Evolutionary conservation across 2,888 invertebrate species (phyloP).

Genomic region (Zygothrica quintamaculata): DNA sequence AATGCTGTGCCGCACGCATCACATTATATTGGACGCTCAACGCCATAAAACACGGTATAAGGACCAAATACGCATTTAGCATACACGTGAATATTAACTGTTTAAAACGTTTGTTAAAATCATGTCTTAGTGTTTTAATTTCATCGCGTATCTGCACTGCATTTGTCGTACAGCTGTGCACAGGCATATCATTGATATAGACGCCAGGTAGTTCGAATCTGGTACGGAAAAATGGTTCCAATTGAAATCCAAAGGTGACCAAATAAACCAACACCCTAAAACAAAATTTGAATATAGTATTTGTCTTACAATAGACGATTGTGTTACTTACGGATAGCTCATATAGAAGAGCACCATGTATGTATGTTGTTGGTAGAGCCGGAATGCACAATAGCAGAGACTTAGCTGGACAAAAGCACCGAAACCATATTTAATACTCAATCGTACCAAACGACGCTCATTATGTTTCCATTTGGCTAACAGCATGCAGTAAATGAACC

Average conservation of each 20-base stretch:
- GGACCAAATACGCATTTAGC: conserved; percentile 93
- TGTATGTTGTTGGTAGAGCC: conserved; percentile 90
- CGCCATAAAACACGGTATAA: conserved; percentile 95
- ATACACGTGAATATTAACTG: conserved; percentile 93
- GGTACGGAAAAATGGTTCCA: conserved; percentile 90
- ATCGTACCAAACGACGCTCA: conserved; percentile 73
- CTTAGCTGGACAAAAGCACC: conserved; percentile 86
- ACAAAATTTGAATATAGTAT: background rate
- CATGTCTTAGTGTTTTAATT: conserved; percentile 92
- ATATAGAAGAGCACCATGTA: conserved; percentile 92
- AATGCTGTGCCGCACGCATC: conserved; percentile 93
- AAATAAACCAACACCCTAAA: conserved; percentile 90
- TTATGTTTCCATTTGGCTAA: conserved; percentile 82
- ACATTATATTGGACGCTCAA: conserved; percentile 93
- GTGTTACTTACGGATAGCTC: conserved; percentile 93
- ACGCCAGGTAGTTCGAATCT: conserved; percentile 83
- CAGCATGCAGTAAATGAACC: conserved; percentile 89
- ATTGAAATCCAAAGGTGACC: conserved; percentile 91
- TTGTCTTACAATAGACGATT: background rate
- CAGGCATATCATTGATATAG: conserved; percentile 86
- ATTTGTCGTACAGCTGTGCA: conserved; percentile 91
- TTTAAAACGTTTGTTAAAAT: conserved; percentile 95
- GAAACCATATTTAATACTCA: conserved; percentile 83
- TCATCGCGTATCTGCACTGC: conserved; percentile 91
- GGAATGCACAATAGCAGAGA: conserved; percentile 89